A percentile compares a stretch with the other conserved stretches of the same genome.
Conservation (phyloP, 2,113 vertebrate genomes). For the Paralichthys olivaceus region DNA sequence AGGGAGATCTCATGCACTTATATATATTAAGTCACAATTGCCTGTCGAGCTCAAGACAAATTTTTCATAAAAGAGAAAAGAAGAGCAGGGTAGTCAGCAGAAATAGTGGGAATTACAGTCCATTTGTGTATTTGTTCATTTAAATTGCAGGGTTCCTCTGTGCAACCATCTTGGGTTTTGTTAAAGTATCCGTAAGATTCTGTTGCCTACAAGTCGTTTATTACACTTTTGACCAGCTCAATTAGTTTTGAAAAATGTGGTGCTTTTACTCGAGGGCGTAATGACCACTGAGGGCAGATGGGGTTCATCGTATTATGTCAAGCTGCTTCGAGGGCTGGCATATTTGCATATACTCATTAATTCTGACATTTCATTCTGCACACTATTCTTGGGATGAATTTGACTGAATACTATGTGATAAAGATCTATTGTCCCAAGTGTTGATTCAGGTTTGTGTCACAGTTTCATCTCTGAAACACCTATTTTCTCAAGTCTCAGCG, state of each 20-base stretch:
- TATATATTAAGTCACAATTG: neutral
- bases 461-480: neutral
- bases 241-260: conserved; percentile 12
- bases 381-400: conserved; percentile 2
- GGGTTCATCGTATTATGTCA: neutral
- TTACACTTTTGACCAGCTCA: conserved; percentile 10
- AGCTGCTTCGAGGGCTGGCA: neutral
- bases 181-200: conserved; percentile 3
- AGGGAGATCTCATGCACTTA: neutral
- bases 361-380: neutral
- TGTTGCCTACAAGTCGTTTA: conserved; percentile 9
- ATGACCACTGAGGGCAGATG: neutral
- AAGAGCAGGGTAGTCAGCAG: neutral
- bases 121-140: neutral
- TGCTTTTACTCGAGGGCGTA: conserved; percentile 1
- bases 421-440: neutral
- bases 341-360: conserved; percentile 8
- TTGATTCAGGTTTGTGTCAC: neutral
- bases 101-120: neutral
- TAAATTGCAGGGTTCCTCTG: neutral
- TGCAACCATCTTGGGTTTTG: neutral
- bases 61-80: neutral
- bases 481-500: neutral
- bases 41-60: neutral
- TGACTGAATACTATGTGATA: neutral